phyloP scores from a whole-genome alignment of 1,140 invertebrate species.

The Plodia interpunctella region DNA sequence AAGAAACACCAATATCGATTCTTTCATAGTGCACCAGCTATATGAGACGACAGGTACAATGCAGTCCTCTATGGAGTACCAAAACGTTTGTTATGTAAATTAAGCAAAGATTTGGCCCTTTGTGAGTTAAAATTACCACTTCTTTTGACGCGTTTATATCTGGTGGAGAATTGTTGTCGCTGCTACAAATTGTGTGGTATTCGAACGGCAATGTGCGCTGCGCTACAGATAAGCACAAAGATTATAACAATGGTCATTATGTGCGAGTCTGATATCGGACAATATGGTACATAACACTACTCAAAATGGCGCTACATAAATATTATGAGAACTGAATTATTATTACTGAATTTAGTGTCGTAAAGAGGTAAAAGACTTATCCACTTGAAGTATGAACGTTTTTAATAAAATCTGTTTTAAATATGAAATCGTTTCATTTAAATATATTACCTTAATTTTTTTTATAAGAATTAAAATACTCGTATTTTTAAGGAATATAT shows the following conservation, averaged over 20 bases:
- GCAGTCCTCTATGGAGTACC: too few relatives aligned
- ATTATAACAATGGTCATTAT: neutral
- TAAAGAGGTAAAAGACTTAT: conserved; percentile 57
- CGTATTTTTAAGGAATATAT: conserved; percentile 48
- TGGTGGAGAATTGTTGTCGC: too few relatives aligned
- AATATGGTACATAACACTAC: conserved; percentile 11
- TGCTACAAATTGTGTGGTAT: too few relatives aligned
- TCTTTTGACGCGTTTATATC: too few relatives aligned
- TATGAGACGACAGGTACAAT: too few relatives aligned
- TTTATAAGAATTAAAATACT: conserved; percentile 11
- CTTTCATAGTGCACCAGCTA: too few relatives aligned
- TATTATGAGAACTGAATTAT: conserved; percentile 19
- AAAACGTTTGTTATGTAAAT: too few relatives aligned
- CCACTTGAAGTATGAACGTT: conserved; percentile 39
- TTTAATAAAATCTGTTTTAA: conserved; percentile 43
- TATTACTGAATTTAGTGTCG: conserved; percentile 27
- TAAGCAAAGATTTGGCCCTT: too few relatives aligned
- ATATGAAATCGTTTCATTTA: conserved; percentile 5
- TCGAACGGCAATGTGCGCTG: too few relatives aligned
- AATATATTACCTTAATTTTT: conserved; percentile 12
- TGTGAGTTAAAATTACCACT: too few relatives aligned
- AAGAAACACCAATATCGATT: too few relatives aligned
- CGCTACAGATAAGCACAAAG: too few relatives aligned
- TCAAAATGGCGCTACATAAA: conserved; percentile 12
- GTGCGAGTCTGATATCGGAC: conserved; percentile 4